A percentile compares a stretch with the other conserved stretches of the same genome.
phyloP scores from a whole-genome alignment of 2,888 invertebrate genomes.

The Nysson spinosus region DNA sequence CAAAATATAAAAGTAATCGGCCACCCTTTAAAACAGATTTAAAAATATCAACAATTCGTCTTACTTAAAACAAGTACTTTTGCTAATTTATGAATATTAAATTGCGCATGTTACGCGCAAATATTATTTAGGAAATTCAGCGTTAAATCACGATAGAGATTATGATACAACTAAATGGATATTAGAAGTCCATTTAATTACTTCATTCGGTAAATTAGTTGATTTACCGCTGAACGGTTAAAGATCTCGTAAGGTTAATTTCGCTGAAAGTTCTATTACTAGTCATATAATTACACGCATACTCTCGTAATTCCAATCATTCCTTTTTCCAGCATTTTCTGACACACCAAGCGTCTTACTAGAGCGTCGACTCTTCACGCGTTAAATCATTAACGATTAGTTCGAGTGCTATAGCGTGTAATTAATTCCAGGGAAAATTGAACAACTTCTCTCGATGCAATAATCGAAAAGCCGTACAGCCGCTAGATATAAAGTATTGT shows the following conservation, averaged over 20 bases:
- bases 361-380: conserved; percentile 28
- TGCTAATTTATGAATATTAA: too few species aligned
- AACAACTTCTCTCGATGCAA: conserved; percentile 6
- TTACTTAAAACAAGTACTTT: too few species aligned
- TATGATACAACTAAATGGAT: too few species aligned
- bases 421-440: conserved; percentile 46
- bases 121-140: too few species aligned
- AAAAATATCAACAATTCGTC: too few species aligned
- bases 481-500: too few species aligned
- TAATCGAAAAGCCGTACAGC: background rate
- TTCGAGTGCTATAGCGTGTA: conserved; percentile 32
- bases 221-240: background rate
- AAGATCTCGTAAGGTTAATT: background rate
- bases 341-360: background rate
- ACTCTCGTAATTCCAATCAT: conserved; percentile 5
- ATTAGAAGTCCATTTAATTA: too few species aligned
- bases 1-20: too few species aligned
- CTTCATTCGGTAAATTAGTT: too few species aligned
- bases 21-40: too few species aligned
- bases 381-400: conserved; percentile 47
- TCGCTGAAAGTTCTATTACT: conserved; percentile 11
- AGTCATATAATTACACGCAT: conserved; percentile 3
- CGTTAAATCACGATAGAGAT: too few species aligned
- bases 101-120: too few species aligned
- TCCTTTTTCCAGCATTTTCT: background rate